Conservation (phyloP, 2,888 invertebrate genomes). For the Chelonus formosanus region DNA sequence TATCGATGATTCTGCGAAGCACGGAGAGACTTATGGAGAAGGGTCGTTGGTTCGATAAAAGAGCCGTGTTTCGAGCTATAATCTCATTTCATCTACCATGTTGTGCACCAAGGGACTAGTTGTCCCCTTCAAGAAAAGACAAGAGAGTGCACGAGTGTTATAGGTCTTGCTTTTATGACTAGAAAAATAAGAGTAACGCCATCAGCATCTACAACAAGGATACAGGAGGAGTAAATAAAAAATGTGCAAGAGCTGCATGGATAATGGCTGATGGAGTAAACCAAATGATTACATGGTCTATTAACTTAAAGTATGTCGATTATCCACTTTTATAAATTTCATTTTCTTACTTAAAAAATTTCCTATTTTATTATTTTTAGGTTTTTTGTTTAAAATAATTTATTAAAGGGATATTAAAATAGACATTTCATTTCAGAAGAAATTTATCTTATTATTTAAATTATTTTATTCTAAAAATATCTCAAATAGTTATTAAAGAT, state of each 20-base stretch:
- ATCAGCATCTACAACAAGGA: background rate
- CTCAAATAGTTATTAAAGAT: too few relatives aligned
- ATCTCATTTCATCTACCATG: slow-evolving; percentile 32
- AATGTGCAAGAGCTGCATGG: background rate
- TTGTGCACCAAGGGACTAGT: slow-evolving; percentile 11
- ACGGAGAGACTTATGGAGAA: background rate
- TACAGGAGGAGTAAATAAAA: background rate
- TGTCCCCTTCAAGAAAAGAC: slow-evolving; percentile 11
- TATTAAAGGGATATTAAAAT: too few relatives aligned
- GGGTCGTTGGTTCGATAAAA: slow-evolving; percentile 27
- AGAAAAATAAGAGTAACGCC: slow-evolving; percentile 3
- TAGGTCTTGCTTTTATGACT: too few relatives aligned
- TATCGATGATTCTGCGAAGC: slow-evolving; percentile 31
- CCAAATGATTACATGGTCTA: background rate
- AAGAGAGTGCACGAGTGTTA: background rate
- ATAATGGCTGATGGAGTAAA: too few relatives aligned
- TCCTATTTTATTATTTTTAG: too few relatives aligned
- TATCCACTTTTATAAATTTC: too few relatives aligned
- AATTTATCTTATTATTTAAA: too few relatives aligned
- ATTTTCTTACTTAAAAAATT: too few relatives aligned
- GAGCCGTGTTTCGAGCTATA: slow-evolving; percentile 26
- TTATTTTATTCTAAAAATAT: too few relatives aligned
- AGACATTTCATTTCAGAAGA: too few relatives aligned
- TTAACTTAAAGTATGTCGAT: background rate
- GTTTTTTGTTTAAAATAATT: too few relatives aligned